Conservation (phyloP, 2,797 vertebrate genomes). For the Megalops cyprinoides region DNA sequence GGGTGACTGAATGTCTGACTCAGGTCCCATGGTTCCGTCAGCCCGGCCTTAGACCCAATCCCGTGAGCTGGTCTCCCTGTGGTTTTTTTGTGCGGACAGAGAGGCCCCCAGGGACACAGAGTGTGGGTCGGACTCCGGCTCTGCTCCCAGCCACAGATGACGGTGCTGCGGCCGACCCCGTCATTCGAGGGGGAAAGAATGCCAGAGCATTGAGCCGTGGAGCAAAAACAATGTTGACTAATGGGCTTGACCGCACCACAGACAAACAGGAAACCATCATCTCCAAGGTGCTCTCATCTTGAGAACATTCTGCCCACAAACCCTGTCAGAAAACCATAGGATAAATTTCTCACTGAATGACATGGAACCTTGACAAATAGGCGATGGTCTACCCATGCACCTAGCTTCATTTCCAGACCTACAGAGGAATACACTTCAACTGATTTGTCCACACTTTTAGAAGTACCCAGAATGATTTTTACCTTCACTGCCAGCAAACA, state of each 20-base stretch:
- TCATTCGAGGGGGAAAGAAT: not conserved
- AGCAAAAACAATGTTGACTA: not conserved
- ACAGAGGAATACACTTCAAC: not conserved
- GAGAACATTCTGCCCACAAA: slow-evolving; percentile 2
- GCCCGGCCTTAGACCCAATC: not conserved
- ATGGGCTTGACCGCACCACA: slow-evolving; percentile 5
- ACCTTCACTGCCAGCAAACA: not conserved
- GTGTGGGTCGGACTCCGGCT: not conserved
- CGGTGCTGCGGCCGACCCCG: not conserved
- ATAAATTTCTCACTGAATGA: not conserved
- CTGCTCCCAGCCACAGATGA: not conserved
- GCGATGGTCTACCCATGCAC: not conserved
- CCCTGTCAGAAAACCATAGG: not conserved
- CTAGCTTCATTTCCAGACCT: not conserved
- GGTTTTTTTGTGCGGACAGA: not conserved
- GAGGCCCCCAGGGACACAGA: not conserved
- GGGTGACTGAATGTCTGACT: not conserved
- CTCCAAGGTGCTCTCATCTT: not conserved
- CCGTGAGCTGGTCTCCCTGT: not conserved
- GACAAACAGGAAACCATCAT: not conserved
- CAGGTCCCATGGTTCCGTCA: not conserved
- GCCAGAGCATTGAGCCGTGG: not conserved
- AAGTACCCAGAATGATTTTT: not conserved
- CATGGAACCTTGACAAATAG: not conserved
- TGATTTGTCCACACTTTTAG: not conserved